These are phyloP conservation scores for Athalia cordata DNA, from an alignment of 2,888 invertebrate genomes.

Conservation along the genomic window DNA sequence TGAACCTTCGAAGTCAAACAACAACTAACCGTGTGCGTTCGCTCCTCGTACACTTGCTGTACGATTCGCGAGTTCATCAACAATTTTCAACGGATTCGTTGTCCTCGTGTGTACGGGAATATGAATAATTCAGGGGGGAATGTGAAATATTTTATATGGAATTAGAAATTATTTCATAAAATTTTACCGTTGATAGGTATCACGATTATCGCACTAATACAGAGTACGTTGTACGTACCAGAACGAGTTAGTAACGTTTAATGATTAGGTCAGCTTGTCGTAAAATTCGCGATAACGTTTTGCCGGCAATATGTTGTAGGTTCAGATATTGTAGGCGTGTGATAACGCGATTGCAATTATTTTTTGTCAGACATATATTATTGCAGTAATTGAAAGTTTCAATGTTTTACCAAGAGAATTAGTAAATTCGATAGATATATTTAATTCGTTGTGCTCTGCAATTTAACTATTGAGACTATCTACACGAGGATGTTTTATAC, in stretches of 20 bases:
- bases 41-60: slow-evolving; percentile 5
- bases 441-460: slow-evolving; percentile 1
- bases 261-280: background rate
- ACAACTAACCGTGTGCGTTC: slow-evolving; percentile 38
- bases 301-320: background rate
- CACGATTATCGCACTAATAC: too few relatives aligned
- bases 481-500: slow-evolving; percentile 2
- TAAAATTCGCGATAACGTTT: background rate
- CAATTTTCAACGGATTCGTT: background rate
- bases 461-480: slow-evolving; percentile 10
- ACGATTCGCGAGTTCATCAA: slow-evolving; percentile 18
- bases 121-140: background rate
- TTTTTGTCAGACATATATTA: background rate
- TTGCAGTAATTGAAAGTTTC: slow-evolving; percentile 16
- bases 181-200: too few relatives aligned
- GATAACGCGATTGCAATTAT: background rate
- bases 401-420: slow-evolving; percentile 16
- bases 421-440: slow-evolving; percentile 2
- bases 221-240: too few relatives aligned
- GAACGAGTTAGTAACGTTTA: too few relatives aligned
- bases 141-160: too few relatives aligned
- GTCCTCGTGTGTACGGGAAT: background rate
- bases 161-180: too few relatives aligned
- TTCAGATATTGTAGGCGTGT: background rate
- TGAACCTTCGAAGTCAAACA: slow-evolving; percentile 39